Percentiles rank a stretch among this genome's conserved stretches.
Evolutionary conservation across 2,797 vertebrate genomes (phyloP).

Genomic region (Notoglanidium macrostoma): DNA sequence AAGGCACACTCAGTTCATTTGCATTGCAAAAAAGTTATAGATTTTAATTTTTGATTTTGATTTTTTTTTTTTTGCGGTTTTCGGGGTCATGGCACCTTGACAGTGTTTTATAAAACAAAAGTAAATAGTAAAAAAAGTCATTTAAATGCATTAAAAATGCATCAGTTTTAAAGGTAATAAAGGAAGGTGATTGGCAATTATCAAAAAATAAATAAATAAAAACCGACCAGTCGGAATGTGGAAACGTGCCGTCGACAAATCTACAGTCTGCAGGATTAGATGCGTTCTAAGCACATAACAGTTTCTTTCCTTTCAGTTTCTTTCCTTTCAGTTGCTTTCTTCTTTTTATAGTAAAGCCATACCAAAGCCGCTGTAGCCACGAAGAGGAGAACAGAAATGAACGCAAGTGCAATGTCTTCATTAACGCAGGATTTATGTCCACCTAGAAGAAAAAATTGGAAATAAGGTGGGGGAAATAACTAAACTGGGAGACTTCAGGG

Average conservation of each 20-base stretch:
- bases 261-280: background rate
- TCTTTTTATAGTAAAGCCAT: background rate
- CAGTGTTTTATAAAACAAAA: background rate
- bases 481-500: too few relatives aligned
- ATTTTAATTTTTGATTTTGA: too few relatives aligned
- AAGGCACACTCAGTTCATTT: background rate
- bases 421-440: background rate
- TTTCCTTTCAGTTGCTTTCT: background rate
- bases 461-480: background rate
- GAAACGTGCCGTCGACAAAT: background rate
- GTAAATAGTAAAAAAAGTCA: background rate
- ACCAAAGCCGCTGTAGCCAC: background rate
- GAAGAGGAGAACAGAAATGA: background rate
- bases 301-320: too few relatives aligned
- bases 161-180: background rate
- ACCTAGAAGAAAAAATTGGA: slow-evolving; percentile 6
- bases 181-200: background rate
- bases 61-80: background rate
- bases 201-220: background rate
- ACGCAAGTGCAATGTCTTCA: background rate
- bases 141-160: background rate
- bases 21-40: background rate
- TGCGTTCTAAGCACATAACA: background rate
- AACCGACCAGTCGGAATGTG: background rate
- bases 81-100: background rate